Evolutionary conservation across 2,888 invertebrate genomes (phyloP).

Genomic region (Standfussiana lucernea): DNA sequence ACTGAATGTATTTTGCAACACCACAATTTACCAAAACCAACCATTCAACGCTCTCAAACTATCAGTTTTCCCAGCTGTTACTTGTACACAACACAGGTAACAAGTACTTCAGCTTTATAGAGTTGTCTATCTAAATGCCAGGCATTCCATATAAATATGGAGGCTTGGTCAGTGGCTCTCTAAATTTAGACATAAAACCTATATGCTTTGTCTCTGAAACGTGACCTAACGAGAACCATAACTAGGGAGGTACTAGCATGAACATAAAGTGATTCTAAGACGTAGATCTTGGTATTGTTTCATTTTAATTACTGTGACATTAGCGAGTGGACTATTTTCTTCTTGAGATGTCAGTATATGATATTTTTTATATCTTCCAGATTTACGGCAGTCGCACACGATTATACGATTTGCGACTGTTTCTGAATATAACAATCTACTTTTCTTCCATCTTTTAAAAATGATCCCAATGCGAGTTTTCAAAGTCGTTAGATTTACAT

Average conservation of each 20-base stretch:
- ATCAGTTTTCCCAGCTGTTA: constrained; percentile 1
- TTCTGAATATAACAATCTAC: not conserved
- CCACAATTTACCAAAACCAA: not conserved
- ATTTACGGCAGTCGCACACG: not conserved
- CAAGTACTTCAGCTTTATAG: constrained; percentile 28
- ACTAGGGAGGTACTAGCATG: constrained; percentile 75
- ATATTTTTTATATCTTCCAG: not conserved
- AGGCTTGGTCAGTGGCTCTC: constrained; percentile 72
- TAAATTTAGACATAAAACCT: constrained; percentile 86
- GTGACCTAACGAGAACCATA: constrained; percentile 81
- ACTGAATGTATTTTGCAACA: not conserved
- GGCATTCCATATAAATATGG: constrained; percentile 66
- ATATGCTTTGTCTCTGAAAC: constrained; percentile 84
- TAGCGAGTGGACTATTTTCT: not conserved
- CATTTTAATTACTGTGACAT: not conserved
- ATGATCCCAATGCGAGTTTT: not conserved
- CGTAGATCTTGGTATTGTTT: not conserved
- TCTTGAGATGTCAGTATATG: not conserved
- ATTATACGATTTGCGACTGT: not conserved
- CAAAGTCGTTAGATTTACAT: not conserved
- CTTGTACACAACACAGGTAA: constrained; percentile 19
- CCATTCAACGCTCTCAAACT: not conserved
- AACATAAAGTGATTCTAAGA: constrained; percentile 49
- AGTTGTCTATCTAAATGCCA: constrained; percentile 57
- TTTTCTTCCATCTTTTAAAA: not conserved